Evolutionary conservation across 1,140 invertebrate genomes (phyloP), one percentile per base, ranked within the genome.

Genomic region (Drosophila lacteicornis): DNA sequence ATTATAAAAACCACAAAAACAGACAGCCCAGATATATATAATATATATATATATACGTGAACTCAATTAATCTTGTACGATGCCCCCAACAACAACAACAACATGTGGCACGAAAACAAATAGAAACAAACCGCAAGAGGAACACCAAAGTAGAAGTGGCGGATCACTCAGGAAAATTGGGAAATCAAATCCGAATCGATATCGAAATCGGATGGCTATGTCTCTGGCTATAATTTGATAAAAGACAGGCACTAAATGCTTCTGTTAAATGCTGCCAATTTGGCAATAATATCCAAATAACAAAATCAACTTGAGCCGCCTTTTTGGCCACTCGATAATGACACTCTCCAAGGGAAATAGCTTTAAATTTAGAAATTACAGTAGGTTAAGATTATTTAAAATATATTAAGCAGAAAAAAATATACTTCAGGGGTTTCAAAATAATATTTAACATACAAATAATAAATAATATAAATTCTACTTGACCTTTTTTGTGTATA

Each of bases 11-110:
- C 59, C 59, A 75, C 60, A 43, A 56, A 77, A 43, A 69, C 63
- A 50, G 40, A 56, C 71, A 42, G 46, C 43, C 45, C 61, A 61
- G 49, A 67, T 46, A 47, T 59, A 62, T 61, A 80, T 69, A 59
- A 58, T 61, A 38, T 38, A 46, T 49, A 49, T n/a, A 38, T 27
- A 75, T 42, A 65, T 65, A 65, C 40, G 36, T 75, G 66, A 78
- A 78, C 57, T 69, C 76, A 79, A 79, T 79, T 79, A 79, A 79
- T 79, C 76, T 78, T 79, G 40, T 51, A 68, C 51, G 73, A 76
- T 67, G 68, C 55, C 50, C 33, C 36, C 55, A 38, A 61, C 45
- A 59, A 36, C 33, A 59, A 36, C 33, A 65, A 38, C 51, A 55
- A 56, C 40, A 63, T 67, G 60, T 63, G 50, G 36, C 61, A 33